These are phyloP conservation scores for Mus musculus DNA, from an alignment of 2,113 vertebrate genomes.

Conservation along the genomic window GRCm39 chr12:25456501-25457000, in stretches of 20 bases:
- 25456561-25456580: not conserved
- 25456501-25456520: no score
- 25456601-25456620: not conserved
- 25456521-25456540: not conserved
- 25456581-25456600: not conserved
- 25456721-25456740: not conserved
- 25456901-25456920: not conserved
- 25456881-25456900: not conserved
- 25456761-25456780: constrained; percentile 3
- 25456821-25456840: not conserved
- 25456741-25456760: constrained; percentile 17
- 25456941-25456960: not conserved
- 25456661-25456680: not conserved
- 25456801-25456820: not conserved
- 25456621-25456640: not conserved
- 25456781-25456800: not conserved
- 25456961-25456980: no score
- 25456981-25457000: not conserved
- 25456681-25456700: not conserved
- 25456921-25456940: not conserved
- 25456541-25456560: not conserved
- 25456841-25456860: constrained; percentile 2
- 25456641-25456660: not conserved
- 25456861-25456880: constrained; percentile 63
- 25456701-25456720: rapidly evolving